Evolutionary conservation across 1,140 invertebrate genomes (phyloP).

Genomic region (Drosophila ficusphila): DNA sequence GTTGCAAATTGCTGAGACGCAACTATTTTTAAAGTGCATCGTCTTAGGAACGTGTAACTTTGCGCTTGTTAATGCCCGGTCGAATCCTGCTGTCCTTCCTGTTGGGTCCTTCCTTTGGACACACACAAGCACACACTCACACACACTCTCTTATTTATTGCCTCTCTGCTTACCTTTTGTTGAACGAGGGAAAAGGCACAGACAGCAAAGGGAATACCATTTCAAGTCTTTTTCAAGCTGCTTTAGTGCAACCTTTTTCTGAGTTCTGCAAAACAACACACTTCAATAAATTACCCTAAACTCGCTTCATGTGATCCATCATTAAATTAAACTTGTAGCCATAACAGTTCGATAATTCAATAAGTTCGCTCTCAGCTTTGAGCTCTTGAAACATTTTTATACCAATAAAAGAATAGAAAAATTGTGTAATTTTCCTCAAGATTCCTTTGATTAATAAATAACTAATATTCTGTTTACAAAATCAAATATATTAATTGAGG

Average conservation of each 20-base stretch:
- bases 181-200: background rate
- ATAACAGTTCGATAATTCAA: constrained; percentile 10
- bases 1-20: background rate
- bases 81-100: constrained; percentile 36
- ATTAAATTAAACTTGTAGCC: constrained; percentile 23
- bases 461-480: too few species aligned
- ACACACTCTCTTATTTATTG: constrained; percentile 33
- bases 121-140: constrained; percentile 1
- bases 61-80: constrained; percentile 31
- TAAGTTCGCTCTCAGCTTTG: background rate
- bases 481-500: too few species aligned
- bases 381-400: background rate
- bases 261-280: constrained; percentile 8
- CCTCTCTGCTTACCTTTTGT: constrained; percentile 32
- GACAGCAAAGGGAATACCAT: constrained; percentile 23
- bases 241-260: constrained; percentile 18
- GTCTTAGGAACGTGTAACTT: constrained; percentile 4
- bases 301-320: constrained; percentile 13
- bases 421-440: background rate
- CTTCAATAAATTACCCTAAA: constrained; percentile 28
- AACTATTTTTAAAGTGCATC: background rate
- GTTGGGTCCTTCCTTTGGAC: constrained; percentile 11
- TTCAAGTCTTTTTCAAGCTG: constrained; percentile 22
- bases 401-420: background rate
- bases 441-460: too few species aligned